Conservation (phyloP, 2,888 invertebrate genomes). For the Eilema caniola region DNA sequence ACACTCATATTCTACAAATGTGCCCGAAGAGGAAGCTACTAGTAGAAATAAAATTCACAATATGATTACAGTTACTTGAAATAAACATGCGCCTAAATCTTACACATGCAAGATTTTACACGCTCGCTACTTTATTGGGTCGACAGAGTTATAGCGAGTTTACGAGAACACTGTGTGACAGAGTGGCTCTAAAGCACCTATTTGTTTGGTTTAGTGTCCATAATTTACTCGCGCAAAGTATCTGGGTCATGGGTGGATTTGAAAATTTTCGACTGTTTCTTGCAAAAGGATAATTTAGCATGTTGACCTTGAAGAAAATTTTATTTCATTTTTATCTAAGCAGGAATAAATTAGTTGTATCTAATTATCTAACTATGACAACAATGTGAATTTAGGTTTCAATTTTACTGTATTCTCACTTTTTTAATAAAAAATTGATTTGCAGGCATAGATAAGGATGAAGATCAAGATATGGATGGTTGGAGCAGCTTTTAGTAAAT, state of each 20-base stretch:
- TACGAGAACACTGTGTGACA: slow-evolving; percentile 67
- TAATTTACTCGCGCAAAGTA: slow-evolving; percentile 67
- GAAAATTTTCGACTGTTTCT: slow-evolving; percentile 25
- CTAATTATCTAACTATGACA: not conserved
- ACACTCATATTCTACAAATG: not conserved
- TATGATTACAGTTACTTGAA: slow-evolving; percentile 20
- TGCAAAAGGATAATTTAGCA: not conserved
- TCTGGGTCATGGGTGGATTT: slow-evolving; percentile 57
- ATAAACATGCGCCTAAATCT: slow-evolving; percentile 26
- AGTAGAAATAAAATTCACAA: slow-evolving; percentile 24
- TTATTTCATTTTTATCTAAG: not conserved
- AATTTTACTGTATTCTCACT: too few species aligned
- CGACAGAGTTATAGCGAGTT: slow-evolving; percentile 57
- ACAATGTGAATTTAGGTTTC: too few species aligned
- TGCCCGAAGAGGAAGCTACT: not conserved
- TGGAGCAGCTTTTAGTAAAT: too few species aligned
- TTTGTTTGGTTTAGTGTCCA: slow-evolving; percentile 72
- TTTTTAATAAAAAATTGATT: too few species aligned
- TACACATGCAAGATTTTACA: slow-evolving; percentile 50
- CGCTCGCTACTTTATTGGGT: slow-evolving; percentile 56
- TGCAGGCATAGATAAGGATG: too few species aligned
- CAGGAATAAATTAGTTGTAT: not conserved
- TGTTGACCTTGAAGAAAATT: not conserved
- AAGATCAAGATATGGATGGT: too few species aligned
- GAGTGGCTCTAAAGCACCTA: slow-evolving; percentile 68